Conservation (phyloP, 2,113 vertebrate species). For the Oreamnos americanus region DNA sequence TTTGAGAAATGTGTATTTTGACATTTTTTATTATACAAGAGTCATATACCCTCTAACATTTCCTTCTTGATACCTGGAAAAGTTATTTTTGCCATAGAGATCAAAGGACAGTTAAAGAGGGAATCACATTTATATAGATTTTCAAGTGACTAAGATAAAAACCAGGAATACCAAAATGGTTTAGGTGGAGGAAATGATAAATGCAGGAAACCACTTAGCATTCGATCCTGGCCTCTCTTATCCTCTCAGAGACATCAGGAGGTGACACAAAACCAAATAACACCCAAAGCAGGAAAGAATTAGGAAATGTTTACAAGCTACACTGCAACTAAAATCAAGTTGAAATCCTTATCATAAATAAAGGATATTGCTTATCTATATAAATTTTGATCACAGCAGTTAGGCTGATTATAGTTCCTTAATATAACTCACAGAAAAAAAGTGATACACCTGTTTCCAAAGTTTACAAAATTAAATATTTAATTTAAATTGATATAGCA, state of each 20-base stretch:
- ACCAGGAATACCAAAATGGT: slow-evolving; percentile 54
- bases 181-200: not conserved
- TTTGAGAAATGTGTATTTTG: slow-evolving; percentile 69
- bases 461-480: not conserved
- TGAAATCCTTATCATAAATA: not conserved
- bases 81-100: slow-evolving; percentile 38
- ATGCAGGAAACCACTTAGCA: slow-evolving; percentile 24
- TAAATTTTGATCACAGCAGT: not conserved
- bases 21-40: slow-evolving; percentile 66
- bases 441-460: not conserved
- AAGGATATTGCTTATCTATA: not conserved
- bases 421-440: not conserved
- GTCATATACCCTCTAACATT: slow-evolving; percentile 37
- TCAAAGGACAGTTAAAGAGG: slow-evolving; percentile 39
- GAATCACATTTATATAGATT: slow-evolving; percentile 63
- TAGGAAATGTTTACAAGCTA: not conserved
- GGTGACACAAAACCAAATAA: slow-evolving; percentile 1
- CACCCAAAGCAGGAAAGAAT: not conserved
- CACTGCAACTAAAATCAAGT: not conserved
- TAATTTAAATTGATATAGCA: not conserved
- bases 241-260: not conserved
- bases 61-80: slow-evolving; percentile 10
- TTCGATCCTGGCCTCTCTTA: not conserved
- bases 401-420: not conserved
- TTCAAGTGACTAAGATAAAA: slow-evolving; percentile 57